A percentile compares a stretch with the other conserved stretches of the same genome.
Evolutionary conservation across 2,888 invertebrate species (phyloP).

Genomic region (Agrenia bidenticulata): DNA sequence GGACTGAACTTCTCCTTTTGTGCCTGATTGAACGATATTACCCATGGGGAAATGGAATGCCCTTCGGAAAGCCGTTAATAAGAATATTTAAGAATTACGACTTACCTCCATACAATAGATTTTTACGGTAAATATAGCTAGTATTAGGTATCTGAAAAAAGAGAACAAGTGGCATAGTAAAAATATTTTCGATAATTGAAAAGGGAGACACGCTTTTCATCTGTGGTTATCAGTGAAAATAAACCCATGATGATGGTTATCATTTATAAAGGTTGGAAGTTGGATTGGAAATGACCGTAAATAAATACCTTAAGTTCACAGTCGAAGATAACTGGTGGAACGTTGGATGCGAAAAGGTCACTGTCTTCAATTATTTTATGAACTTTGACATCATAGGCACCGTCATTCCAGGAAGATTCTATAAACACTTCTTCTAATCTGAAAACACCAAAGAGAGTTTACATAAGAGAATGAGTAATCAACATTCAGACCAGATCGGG

Average conservation of each 20-base stretch:
- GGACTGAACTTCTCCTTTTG: too few species aligned
- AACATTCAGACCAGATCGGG: too few species aligned
- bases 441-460: not conserved
- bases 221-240: not conserved
- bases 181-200: slow-evolving; percentile 15
- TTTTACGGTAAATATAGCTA: slow-evolving; percentile 36
- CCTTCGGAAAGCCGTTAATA: too few species aligned
- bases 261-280: too few species aligned
- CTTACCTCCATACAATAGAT: slow-evolving; percentile 42
- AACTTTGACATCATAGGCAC: slow-evolving; percentile 44
- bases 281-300: too few species aligned
- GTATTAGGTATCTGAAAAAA: slow-evolving; percentile 42
- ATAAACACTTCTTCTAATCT: slow-evolving; percentile 39
- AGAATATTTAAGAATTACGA: not conserved
- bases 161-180: slow-evolving; percentile 1
- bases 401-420: slow-evolving; percentile 43
- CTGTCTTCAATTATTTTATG: slow-evolving; percentile 34
- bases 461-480: too few species aligned
- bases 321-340: slow-evolving; percentile 36
- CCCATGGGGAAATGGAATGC: too few species aligned
- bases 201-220: not conserved
- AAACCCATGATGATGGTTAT: not conserved
- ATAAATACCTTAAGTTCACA: slow-evolving; percentile 48
- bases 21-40: too few species aligned
- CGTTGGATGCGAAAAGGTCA: slow-evolving; percentile 15